A percentile compares a stretch with the other conserved stretches of the same genome.
phyloP scores from a whole-genome alignment of 1,140 invertebrate species.

The Eueides isabella region DNA sequence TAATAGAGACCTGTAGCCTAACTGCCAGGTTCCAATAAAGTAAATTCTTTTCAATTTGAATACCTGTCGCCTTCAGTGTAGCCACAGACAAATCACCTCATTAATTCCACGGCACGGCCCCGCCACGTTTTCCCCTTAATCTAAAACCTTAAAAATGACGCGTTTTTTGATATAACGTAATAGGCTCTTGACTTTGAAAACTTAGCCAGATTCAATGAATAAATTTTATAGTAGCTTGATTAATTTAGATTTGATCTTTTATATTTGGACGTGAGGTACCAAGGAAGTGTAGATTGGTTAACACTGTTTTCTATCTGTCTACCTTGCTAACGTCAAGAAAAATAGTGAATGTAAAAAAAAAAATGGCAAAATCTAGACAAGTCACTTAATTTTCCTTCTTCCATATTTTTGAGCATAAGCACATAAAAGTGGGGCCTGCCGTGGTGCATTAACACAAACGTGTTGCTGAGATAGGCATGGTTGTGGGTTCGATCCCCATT shows the following conservation, averaged over 20 bases:
- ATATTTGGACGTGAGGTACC: too few relatives aligned
- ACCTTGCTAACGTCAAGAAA: too few relatives aligned
- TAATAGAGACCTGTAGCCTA: neutral
- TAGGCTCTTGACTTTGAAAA: neutral
- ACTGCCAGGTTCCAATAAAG: slow-evolving; percentile 29
- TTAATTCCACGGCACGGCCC: slow-evolving; percentile 48
- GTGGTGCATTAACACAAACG: too few relatives aligned
- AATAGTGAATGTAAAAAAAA: too few relatives aligned
- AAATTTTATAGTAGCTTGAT: slow-evolving; percentile 4
- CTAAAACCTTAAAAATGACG: slow-evolving; percentile 32
- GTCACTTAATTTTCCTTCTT: too few relatives aligned
- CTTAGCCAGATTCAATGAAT: neutral
- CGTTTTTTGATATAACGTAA: slow-evolving; percentile 20
- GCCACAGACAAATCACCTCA: slow-evolving; percentile 48
- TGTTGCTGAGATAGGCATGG: too few relatives aligned
- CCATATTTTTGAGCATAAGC: too few relatives aligned
- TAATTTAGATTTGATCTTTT: neutral
- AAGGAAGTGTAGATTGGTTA: too few relatives aligned
- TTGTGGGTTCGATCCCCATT: too few relatives aligned
- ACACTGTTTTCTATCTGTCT: too few relatives aligned
- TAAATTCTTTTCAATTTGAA: slow-evolving; percentile 50
- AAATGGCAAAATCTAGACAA: too few relatives aligned
- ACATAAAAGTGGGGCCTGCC: too few relatives aligned
- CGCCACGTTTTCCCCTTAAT: slow-evolving; percentile 33
- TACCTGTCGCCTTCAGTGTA: slow-evolving; percentile 39